A percentile compares a stretch with the other conserved stretches of the same genome.
These are phyloP conservation scores for Crypturellus tataupa DNA, from an alignment of 2,797 vertebrate genomes.

Conservation along the genomic window DNA sequence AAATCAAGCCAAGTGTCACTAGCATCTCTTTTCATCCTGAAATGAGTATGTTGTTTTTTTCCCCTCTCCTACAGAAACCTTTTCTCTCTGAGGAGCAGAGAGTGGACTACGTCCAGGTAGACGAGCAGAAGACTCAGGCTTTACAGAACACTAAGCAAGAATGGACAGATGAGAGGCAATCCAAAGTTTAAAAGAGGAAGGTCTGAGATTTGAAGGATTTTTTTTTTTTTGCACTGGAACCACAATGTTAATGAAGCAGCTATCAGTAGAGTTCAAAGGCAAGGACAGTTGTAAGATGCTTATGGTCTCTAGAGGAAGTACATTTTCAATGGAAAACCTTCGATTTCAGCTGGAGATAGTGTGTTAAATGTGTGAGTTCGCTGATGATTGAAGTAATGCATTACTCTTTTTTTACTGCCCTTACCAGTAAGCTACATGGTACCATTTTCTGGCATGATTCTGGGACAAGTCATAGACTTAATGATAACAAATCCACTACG, in stretches of 20 bases:
- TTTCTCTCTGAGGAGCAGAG: constrained; percentile 88
- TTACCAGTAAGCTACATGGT: constrained; percentile 64
- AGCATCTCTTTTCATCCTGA: not conserved
- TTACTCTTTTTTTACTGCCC: constrained; percentile 35
- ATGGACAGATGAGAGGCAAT: constrained; percentile 95
- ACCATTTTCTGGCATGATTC: constrained; percentile 66
- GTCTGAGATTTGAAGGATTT: not conserved
- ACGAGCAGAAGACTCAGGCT: constrained; percentile 97
- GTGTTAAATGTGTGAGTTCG: constrained; percentile 17
- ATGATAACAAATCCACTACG: constrained; percentile 68
- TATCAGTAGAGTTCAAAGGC: constrained; percentile 14
- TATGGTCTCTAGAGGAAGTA: not conserved
- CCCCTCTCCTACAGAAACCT: constrained; percentile 83
- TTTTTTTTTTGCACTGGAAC: constrained; percentile 69
- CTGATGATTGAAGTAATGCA: constrained; percentile 12
- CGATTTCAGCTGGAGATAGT: constrained; percentile 47
- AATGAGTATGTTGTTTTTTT: not conserved
- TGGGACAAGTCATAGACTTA: constrained; percentile 5
- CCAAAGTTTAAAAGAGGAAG: constrained; percentile 85
- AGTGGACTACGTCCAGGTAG: constrained; percentile 97
- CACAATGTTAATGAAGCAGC: constrained; percentile 35
- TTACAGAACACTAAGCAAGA: constrained; percentile 95
- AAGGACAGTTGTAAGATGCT: not conserved
- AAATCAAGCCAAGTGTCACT: not conserved
- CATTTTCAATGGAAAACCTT: constrained; percentile 6